A percentile compares a stretch with the other conserved stretches of the same genome.
Conservation (phyloP, 2,113 vertebrate genomes). For the Chiloscyllium plagiosum region DNA sequence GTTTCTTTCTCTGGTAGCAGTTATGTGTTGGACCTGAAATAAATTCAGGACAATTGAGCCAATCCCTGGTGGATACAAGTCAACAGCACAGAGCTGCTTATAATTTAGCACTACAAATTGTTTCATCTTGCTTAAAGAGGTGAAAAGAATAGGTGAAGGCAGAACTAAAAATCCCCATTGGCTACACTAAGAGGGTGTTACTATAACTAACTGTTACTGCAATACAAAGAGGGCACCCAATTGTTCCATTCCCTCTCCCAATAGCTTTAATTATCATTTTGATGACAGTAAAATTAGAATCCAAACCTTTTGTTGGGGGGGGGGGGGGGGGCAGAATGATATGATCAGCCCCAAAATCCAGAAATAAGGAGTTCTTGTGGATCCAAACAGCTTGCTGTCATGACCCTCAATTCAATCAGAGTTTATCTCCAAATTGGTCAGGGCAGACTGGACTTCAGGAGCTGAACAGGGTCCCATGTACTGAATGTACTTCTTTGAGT, state of each 20-base stretch:
- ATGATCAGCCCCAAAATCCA: too few relatives aligned
- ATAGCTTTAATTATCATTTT: background rate
- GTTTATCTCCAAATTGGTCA: too few relatives aligned
- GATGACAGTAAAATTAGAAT: background rate
- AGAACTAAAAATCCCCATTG: background rate
- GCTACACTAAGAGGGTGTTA: background rate
- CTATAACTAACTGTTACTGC: background rate
- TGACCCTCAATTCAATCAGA: too few relatives aligned
- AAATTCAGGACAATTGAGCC: background rate
- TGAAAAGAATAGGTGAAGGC: background rate
- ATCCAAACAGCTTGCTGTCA: too few relatives aligned
- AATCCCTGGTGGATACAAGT: background rate
- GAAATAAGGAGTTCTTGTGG: too few relatives aligned
- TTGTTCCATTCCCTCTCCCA: background rate
- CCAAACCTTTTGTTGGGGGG: background rate
- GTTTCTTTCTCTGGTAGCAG: background rate
- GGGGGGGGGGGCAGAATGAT: too few relatives aligned
- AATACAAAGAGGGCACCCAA: background rate
- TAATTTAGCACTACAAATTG: background rate
- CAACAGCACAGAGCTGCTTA: background rate
- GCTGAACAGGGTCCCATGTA: too few relatives aligned
- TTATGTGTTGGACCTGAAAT: background rate
- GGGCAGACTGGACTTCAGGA: too few relatives aligned
- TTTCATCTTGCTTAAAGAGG: background rate
- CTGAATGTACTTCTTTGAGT: too few relatives aligned